phyloP scores from a whole-genome alignment of 2,888 invertebrate genomes.

The Catocala nupta region DNA sequence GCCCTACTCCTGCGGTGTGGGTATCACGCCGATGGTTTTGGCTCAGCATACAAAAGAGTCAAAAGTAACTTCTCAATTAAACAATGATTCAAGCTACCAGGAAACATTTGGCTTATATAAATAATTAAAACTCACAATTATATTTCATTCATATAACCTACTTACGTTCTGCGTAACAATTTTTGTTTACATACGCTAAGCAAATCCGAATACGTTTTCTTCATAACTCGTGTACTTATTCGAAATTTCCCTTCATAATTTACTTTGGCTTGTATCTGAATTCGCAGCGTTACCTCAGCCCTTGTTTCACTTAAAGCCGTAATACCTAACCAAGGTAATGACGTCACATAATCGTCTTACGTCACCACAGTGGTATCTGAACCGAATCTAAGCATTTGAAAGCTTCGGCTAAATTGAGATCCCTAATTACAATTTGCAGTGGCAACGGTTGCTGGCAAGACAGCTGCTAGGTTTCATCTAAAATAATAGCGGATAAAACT shows the following conservation, averaged over 20 bases:
- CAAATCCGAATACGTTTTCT: conserved; percentile 66
- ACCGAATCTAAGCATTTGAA: conserved; percentile 42
- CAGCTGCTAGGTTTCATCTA: conserved; percentile 11
- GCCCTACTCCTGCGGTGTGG: too few relatives aligned
- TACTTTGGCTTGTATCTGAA: conserved; percentile 52
- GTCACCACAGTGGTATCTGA: conserved; percentile 41
- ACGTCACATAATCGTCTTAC: conserved; percentile 46
- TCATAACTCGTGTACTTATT: conserved; percentile 65
- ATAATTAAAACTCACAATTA: conserved; percentile 39
- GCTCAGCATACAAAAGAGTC: too few relatives aligned
- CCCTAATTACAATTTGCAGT: conserved; percentile 40
- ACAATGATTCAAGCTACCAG: background rate
- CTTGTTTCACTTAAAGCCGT: conserved; percentile 49
- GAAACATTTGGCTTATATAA: conserved; percentile 9
- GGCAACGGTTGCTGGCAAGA: conserved; percentile 12
- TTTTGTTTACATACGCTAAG: conserved; percentile 62
- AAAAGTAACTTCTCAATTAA: too few relatives aligned
- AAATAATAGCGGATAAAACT: conserved; percentile 1
- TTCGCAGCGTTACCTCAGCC: conserved; percentile 43
- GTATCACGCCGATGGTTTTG: too few relatives aligned
- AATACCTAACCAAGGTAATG: conserved; percentile 42
- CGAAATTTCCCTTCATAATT: conserved; percentile 63
- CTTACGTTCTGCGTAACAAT: conserved; percentile 49
- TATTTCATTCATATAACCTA: conserved; percentile 2
- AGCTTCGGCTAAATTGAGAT: conserved; percentile 43